A percentile compares a stretch with the other conserved stretches of the same genome.
These are phyloP conservation scores for Drosophila ananassae DNA, from an alignment of 1,140 invertebrate genomes.

Conservation along the genomic window DNA sequence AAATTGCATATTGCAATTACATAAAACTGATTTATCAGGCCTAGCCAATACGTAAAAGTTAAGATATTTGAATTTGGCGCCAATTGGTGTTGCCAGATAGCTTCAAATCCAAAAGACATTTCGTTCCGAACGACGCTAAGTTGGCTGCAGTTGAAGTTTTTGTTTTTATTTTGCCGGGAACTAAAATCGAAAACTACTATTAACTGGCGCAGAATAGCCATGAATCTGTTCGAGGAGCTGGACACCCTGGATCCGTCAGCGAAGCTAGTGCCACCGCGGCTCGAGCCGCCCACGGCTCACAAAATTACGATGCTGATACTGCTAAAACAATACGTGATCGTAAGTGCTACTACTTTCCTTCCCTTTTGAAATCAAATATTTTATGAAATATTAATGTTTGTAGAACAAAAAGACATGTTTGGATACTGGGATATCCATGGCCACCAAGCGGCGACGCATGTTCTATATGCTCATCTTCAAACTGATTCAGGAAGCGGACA, in stretches of 20 bases:
- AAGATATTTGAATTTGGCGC: conserved; percentile 18
- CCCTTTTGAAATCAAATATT: background rate
- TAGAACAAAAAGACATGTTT: conserved; percentile 68
- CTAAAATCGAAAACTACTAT: conserved; percentile 17
- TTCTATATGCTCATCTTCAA: conserved; percentile 88
- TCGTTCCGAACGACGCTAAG: conserved; percentile 19
- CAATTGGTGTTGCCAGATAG: conserved; percentile 9
- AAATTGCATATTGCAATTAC: background rate
- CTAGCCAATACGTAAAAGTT: background rate
- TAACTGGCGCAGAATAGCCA: conserved; percentile 8
- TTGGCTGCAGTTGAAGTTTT: conserved; percentile 34
- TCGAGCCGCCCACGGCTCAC: conserved; percentile 77
- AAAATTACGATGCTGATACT: conserved; percentile 76
- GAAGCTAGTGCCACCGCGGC: conserved; percentile 56
- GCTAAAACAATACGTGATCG: conserved; percentile 79
- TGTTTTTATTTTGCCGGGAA: conserved; percentile 59
- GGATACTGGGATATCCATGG: conserved; percentile 63
- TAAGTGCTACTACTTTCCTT: conserved; percentile 22
- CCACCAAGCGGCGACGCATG: conserved; percentile 82
- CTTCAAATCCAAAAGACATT: background rate
- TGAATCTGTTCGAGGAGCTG: conserved; percentile 76
- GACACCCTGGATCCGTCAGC: conserved; percentile 72
- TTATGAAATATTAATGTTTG: background rate
- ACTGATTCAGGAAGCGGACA: conserved; percentile 88
- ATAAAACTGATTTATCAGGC: background rate